Evolutionary conservation across 2,888 invertebrate species (phyloP), one percentile per base, ranked within the genome.

Genomic region (Kryphioiulus occultus): DNA sequence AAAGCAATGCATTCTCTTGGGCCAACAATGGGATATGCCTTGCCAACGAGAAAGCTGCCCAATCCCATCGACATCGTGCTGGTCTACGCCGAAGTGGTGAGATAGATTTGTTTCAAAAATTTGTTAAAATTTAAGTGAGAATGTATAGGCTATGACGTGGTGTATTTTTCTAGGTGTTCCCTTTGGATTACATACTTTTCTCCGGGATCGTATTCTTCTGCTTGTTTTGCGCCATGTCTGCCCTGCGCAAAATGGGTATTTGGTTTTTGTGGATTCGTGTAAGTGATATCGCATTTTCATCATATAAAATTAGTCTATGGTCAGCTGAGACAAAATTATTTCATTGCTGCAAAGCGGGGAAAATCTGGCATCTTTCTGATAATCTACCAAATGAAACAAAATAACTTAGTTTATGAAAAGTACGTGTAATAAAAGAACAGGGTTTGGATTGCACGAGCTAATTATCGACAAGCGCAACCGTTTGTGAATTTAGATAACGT

Each of bases 141-240:
- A 32, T 32, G 84, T 84, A 26, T 42, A 32, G 30, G n/a, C n/a
- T n/a, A n/a, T n/a, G n/a, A 35, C 19, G 12, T 30, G 30, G 35
- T 35, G 53, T 82, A 44, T 22, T 89, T 17, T 84, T 85, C 19
- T 26, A 92, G 91, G 91, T 91, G 82, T 92, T 92, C 88, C 92
- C 92, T 0, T 88, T 92, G 89, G 92, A 92, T 90, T 92, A 92
- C 89, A 91, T 92, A 39, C 88, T 92, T 87, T 91, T 92, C 89
- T 89, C 91, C 4, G 89, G 89, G 5, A 90, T 92, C 44, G 90
- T 92, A 59, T 88, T 91, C 30, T 92, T 92, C 89, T 90, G 92
- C 87, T 90, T 92, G 44, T 90, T 92, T 88, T 91, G 91, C 88
- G 92, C 92, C 83, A 91, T 92, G 90, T 91, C 91, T 68, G 92